Evolutionary conservation across 2,797 vertebrate species (phyloP).

Genomic region (Epinephelus coioides): DNA sequence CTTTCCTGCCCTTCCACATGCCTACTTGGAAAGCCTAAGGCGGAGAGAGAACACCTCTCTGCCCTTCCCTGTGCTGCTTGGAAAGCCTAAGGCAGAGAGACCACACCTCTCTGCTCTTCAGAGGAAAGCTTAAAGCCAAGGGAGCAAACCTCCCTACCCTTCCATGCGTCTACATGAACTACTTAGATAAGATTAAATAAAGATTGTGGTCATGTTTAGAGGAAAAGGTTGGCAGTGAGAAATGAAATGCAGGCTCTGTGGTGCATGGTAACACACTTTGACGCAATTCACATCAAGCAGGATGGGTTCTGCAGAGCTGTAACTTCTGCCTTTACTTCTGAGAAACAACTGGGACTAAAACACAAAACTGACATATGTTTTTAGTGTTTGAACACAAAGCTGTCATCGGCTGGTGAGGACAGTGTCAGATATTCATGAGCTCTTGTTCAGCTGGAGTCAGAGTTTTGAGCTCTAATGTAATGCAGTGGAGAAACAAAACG

Average conservation of each 20-base stretch:
- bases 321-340: not conserved
- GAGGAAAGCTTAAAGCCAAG: too few species aligned
- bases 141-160: too few species aligned
- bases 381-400: not conserved
- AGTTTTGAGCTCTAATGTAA: slow-evolving; percentile 15
- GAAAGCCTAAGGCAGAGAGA: too few species aligned
- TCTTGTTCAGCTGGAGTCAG: slow-evolving; percentile 8
- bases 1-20: too few species aligned
- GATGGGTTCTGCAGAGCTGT: not conserved
- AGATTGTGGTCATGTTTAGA: too few species aligned
- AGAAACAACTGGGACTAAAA: not conserved
- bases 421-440: slow-evolving; percentile 10
- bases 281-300: not conserved
- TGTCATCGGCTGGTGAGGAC: not conserved
- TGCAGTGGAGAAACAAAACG: not conserved
- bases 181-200: too few species aligned
- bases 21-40: too few species aligned
- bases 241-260: not conserved
- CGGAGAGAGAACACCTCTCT: too few species aligned
- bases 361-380: not conserved
- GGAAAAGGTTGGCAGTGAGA: too few species aligned
- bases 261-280: not conserved
- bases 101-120: too few species aligned
- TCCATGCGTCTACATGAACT: too few species aligned
- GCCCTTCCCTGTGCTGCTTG: too few species aligned